phyloP scores from a whole-genome alignment of 1,140 invertebrate species.

The Solenopsis invicta region DNA sequence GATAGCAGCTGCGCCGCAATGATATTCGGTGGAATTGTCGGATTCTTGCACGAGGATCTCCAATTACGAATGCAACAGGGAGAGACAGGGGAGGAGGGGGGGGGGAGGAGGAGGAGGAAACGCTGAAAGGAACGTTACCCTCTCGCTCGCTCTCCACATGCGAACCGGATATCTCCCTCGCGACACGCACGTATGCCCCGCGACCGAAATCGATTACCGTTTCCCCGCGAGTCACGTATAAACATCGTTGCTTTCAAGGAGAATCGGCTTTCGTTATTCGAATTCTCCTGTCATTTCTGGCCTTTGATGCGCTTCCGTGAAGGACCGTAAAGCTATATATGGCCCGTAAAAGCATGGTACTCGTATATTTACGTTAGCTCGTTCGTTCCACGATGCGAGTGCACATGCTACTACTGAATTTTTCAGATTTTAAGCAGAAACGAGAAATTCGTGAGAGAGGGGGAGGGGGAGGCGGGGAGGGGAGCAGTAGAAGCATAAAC shows the following conservation, averaged over 20 bases:
- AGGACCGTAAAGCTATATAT: slow-evolving; percentile 10
- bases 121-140: not conserved
- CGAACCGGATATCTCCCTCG: not conserved
- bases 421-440: slow-evolving; percentile 35
- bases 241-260: slow-evolving; percentile 30
- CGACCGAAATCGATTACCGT: slow-evolving; percentile 11
- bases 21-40: not conserved
- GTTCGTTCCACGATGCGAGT: slow-evolving; percentile 22
- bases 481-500: slow-evolving; percentile 9
- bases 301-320: slow-evolving; percentile 25
- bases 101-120: no score
- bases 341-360: slow-evolving; percentile 32
- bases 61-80: slow-evolving; percentile 5
- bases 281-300: slow-evolving; percentile 24
- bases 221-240: not conserved
- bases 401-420: slow-evolving; percentile 30
- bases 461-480: not conserved
- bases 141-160: not conserved
- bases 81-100: no score
- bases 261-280: slow-evolving; percentile 50
- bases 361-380: slow-evolving; percentile 56
- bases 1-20: not conserved
- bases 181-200: not conserved
- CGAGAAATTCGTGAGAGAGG: not conserved
- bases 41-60: not conserved